Evolutionary conservation across 2,888 invertebrate genomes (phyloP), one percentile per base, ranked within the genome.

Genomic region (Campoplex nolae): DNA sequence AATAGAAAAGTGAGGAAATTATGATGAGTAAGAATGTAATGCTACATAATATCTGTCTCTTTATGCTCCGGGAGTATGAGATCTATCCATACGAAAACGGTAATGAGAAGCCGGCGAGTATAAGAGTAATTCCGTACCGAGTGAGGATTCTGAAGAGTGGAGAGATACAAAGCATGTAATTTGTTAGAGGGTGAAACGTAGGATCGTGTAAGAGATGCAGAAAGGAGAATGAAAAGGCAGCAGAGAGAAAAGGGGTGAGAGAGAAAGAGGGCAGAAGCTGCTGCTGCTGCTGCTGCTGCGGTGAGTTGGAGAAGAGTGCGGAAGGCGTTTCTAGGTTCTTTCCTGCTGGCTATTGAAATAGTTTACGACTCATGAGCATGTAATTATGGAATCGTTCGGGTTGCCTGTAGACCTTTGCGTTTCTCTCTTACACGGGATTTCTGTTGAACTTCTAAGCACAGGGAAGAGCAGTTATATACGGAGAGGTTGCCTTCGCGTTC

Each of bases 341-440:
- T 76, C 76, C 78, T 76, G 79, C 71, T 74, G 83, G 83, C 86
- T 88, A 89, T 88, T 88, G 88, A 88, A 89, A 88, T 88, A 88
- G 88, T 89, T 89, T 89, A 88, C 80, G 86, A 88, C 88, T 89
- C 83, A 88, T 88, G 88, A 84, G 77, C 82, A 81, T 88, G 79
- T 89, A 88, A 88, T 88, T 89, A 89, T 85, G 84, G 38, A 88
- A 87, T 84, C 88, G 85, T 88, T 88, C 75, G 74, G 76, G 48
- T 68, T 67, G 81, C 73, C 73, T 65, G 45, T 73, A 81, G 84
- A 51, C 48, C 78, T 28, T 70, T 58, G 23, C 28, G 65, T 76
- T 56, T 87, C 79, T 71, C 76, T 79, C 73, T 62, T 68, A 67
- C 58, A n/a, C 56, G 42, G 13, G 83, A 23, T 62, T 32, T 45